Conservation (phyloP, 2,888 invertebrate species). For the Cerastoderma edule region DNA sequence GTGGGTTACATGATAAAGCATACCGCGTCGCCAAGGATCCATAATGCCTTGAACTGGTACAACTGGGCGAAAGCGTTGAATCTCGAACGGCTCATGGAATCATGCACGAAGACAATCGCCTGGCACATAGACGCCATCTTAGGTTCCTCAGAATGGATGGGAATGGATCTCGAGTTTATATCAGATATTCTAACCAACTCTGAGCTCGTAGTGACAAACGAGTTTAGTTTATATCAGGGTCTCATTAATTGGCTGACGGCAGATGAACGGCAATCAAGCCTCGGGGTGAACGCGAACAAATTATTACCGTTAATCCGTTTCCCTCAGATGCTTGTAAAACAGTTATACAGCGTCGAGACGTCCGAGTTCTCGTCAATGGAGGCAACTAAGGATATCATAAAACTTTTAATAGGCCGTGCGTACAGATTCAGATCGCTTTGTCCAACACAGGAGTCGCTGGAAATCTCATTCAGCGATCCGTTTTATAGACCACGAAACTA, state of each 20-base stretch:
- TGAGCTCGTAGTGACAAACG: constrained; percentile 80
- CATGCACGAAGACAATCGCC: constrained; percentile 82
- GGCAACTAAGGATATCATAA: constrained; percentile 67
- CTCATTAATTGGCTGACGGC: constrained; percentile 77
- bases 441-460: constrained; percentile 76
- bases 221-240: constrained; percentile 76
- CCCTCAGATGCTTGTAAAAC: constrained; percentile 82
- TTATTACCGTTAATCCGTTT: constrained; percentile 82
- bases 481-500: constrained; percentile 83
- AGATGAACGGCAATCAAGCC: constrained; percentile 64
- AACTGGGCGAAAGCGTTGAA: constrained; percentile 83
- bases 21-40: constrained; percentile 79
- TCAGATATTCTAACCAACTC: constrained; percentile 80
- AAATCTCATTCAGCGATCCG: constrained; percentile 73
- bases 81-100: constrained; percentile 75
- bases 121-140: constrained; percentile 82
- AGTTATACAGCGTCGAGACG: constrained; percentile 77
- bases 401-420: constrained; percentile 79
- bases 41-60: constrained; percentile 83
- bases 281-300: constrained; percentile 65
- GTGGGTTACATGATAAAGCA: constrained; percentile 83
- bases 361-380: constrained; percentile 65
- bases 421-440: constrained; percentile 83
- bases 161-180: constrained; percentile 82
- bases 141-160: constrained; percentile 79